phyloP scores from a whole-genome alignment of 2,797 vertebrate species.

The Aselliscus stoliczkanus region DNA sequence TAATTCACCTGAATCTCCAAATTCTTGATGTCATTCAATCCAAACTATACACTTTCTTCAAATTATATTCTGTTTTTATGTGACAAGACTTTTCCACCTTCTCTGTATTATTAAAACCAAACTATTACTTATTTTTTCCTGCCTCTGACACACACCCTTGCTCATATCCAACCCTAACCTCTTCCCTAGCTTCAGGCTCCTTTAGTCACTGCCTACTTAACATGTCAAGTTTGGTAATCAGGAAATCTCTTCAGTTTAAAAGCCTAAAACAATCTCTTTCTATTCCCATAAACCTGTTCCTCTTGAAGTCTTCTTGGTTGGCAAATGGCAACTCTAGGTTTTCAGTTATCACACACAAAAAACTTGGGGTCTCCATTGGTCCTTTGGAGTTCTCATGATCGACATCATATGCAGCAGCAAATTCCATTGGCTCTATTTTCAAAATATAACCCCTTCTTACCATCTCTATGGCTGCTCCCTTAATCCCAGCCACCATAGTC shows the following conservation, averaged over 20 bases:
- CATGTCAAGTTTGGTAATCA: background rate
- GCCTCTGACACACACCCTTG: background rate
- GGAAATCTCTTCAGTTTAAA: background rate
- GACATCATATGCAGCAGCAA: background rate
- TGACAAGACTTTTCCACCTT: background rate
- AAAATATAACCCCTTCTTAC: background rate
- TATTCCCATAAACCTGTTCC: background rate
- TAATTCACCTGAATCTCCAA: background rate
- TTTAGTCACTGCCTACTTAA: background rate
- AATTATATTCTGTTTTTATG: constrained; percentile 23
- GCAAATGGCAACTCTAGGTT: background rate
- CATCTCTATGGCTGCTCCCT: background rate
- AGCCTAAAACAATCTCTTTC: background rate
- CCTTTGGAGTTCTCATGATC: background rate
- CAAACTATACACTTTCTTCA: background rate
- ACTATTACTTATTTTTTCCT: background rate
- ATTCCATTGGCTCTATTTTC: background rate
- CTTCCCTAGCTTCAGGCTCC: background rate
- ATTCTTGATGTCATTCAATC: constrained; percentile 34
- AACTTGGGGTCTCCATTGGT: background rate
- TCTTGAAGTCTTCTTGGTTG: background rate
- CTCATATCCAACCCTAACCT: background rate
- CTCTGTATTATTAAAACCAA: background rate
- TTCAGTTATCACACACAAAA: background rate
- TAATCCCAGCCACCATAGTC: background rate